phyloP scores from a whole-genome alignment of 2,888 invertebrate species.

The Chymomyza caudatula region DNA sequence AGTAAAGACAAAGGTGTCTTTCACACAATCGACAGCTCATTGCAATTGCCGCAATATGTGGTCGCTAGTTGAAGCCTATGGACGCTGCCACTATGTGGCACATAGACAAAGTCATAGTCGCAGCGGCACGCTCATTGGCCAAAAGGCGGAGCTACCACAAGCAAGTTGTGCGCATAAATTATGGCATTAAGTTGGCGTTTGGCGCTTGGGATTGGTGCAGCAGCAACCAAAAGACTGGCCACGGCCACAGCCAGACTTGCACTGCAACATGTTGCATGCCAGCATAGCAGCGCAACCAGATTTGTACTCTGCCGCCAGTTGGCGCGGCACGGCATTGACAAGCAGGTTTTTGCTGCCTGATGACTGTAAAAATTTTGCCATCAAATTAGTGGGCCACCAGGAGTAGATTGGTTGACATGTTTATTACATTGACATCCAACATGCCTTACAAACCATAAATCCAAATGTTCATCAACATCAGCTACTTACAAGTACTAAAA shows the following conservation, averaged over 20 bases:
- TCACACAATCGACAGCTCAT: conserved; percentile 21
- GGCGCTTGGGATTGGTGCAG: conserved; percentile 73
- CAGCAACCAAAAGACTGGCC: conserved; percentile 16
- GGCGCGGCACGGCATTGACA: conserved; percentile 44
- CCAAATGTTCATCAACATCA: conserved; percentile 42
- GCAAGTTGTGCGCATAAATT: conserved; percentile 71
- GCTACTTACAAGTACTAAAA: conserved; percentile 5
- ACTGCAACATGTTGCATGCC: neutral
- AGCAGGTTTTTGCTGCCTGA: conserved; percentile 50
- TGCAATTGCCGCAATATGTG: conserved; percentile 6
- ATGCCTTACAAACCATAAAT: conserved; percentile 49
- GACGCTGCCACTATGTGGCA: conserved; percentile 13
- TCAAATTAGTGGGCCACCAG: conserved; percentile 36
- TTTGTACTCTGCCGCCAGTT: conserved; percentile 33
- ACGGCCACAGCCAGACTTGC: neutral
- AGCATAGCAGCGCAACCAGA: conserved; percentile 32
- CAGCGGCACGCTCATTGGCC: conserved; percentile 56
- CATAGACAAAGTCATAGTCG: conserved; percentile 39
- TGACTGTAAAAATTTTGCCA: conserved; percentile 18
- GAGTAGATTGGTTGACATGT: conserved; percentile 50
- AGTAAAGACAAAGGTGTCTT: conserved; percentile 27
- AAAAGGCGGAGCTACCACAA: conserved; percentile 62
- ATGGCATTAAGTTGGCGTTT: conserved; percentile 57
- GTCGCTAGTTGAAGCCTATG: neutral
- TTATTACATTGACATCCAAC: conserved; percentile 51